phyloP scores from a whole-genome alignment of 2,888 invertebrate genomes.

The Troides aeacus region DNA sequence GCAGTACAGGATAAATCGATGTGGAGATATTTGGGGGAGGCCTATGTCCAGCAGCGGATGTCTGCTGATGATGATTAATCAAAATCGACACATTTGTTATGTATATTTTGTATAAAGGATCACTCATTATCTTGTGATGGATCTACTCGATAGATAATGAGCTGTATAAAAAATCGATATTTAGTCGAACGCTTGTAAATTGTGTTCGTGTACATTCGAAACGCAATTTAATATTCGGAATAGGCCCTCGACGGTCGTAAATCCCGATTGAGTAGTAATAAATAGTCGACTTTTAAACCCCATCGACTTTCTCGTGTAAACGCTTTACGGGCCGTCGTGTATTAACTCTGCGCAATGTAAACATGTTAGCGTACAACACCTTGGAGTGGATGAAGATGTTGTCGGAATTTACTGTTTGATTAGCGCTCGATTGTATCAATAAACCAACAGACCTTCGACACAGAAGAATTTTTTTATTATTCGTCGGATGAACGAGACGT shows the following conservation, averaged over 20 bases:
- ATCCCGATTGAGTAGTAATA: conserved; percentile 46
- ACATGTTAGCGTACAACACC: conserved; percentile 23
- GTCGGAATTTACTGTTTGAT: conserved; percentile 5
- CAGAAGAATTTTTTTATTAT: no score
- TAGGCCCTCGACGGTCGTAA: conserved; percentile 45
- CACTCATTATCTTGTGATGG: no score
- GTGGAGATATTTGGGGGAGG: no score
- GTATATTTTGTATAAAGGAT: no score
- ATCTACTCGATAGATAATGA: no score
- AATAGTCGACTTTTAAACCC: conserved; percentile 45
- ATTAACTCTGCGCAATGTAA: conserved; percentile 9
- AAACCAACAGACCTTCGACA: neutral
- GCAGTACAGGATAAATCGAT: no score
- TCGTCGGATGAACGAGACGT: no score
- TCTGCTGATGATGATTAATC: no score
- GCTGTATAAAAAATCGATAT: no score
- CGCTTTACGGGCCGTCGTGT: conserved; percentile 16
- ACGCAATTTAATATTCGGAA: conserved; percentile 45
- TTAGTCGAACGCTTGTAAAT: conserved; percentile 13
- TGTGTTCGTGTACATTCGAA: conserved; percentile 29
- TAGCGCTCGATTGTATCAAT: conserved; percentile 8
- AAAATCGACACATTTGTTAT: no score
- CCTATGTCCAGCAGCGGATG: no score
- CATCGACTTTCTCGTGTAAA: conserved; percentile 42
- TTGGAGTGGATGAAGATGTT: conserved; percentile 16